Evolutionary conservation across 2,113 vertebrate species (phyloP), one percentile per base, ranked within the genome.

Genomic region (Lynx canadensis): DNA sequence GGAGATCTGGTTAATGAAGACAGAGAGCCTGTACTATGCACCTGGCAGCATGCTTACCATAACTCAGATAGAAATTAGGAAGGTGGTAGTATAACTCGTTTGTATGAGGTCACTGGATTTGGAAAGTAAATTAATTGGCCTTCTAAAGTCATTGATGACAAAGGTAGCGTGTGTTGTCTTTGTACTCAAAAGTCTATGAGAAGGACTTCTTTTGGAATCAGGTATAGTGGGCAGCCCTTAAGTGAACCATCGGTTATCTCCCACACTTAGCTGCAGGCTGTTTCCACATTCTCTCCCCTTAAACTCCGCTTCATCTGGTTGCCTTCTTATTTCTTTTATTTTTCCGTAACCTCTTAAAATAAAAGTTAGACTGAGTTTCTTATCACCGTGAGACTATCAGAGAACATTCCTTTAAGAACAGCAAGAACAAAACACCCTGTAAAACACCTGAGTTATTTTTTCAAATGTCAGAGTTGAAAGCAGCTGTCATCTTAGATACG

Each of bases 331-430:
- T 45, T 76, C 4, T 19, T 38, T 38, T 78, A 31, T n/a, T 69
- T 71, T 57, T 71, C 45, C 3, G 18, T 14, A 38, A 27, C 31
- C 33, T 79, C 29, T 90, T 93, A 97, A 91, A 68, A 84, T 80
- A 68, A 87, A 78, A 96, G 68, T 3, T 41, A 8, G 8, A 5
- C 3, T 27, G 50, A 27, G 27, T 94, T 94, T 89, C 55, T 89
- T 89, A 52, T 50, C 33, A 87, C 31, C 94, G 21, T 95, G 48
- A 33, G 33, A 83, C 23, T 89, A 66, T 92, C 66, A 74, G 9
- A 87, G 71, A 73, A 92, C 86, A 71, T 60, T 83, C 92, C 25
- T 94, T 87, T 65, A 83, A 83, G 60, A 81, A 92, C 9, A 93
- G 45, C n/a, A 87, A 38, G 18, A 79, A 84, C 31, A 91, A 80